These are phyloP conservation scores for Rhizomys pruinosus DNA, from an alignment of 2,113 vertebrate genomes.

Conservation along the genomic window DNA sequence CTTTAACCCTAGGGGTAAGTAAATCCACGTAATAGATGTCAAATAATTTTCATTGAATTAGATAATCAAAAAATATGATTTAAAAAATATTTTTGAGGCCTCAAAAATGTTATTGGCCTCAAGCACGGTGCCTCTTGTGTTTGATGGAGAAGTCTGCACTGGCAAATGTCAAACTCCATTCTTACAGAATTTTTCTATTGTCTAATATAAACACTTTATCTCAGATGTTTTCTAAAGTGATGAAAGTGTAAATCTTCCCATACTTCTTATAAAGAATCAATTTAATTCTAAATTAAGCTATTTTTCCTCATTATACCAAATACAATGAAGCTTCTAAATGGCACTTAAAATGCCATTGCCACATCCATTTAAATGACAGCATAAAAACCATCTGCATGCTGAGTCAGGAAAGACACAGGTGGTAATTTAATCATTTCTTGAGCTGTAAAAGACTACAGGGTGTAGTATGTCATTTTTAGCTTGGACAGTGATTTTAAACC, in stretches of 20 bases:
- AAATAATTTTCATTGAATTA: background rate
- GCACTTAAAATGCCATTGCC: slow-evolving; percentile 1
- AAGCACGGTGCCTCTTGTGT: fast-evolving
- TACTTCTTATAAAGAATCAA: background rate
- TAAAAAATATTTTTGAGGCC: background rate
- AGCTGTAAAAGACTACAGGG: background rate
- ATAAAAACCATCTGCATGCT: slow-evolving; percentile 14
- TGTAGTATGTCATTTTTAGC: background rate
- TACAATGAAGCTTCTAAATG: background rate
- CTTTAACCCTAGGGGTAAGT: no score
- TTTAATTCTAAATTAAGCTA: background rate
- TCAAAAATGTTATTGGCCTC: fast-evolving
- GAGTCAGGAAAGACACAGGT: background rate
- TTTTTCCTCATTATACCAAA: slow-evolving; percentile 15
- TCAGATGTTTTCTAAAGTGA: background rate
- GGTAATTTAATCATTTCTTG: slow-evolving; percentile 23
- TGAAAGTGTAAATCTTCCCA: background rate
- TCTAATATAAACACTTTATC: background rate
- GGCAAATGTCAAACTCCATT: background rate
- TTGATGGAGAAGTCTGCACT: background rate
- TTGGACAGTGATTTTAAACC: slow-evolving; percentile 17
- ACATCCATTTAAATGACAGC: slow-evolving; percentile 27
- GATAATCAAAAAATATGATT: slow-evolving; percentile 12
- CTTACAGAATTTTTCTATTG: background rate
- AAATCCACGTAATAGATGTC: no score